Percentiles rank a stretch among this genome's conserved stretches.
These are phyloP conservation scores for Vidua macroura DNA, from an alignment of 2,113 vertebrate genomes.

Conservation along the genomic window DNA sequence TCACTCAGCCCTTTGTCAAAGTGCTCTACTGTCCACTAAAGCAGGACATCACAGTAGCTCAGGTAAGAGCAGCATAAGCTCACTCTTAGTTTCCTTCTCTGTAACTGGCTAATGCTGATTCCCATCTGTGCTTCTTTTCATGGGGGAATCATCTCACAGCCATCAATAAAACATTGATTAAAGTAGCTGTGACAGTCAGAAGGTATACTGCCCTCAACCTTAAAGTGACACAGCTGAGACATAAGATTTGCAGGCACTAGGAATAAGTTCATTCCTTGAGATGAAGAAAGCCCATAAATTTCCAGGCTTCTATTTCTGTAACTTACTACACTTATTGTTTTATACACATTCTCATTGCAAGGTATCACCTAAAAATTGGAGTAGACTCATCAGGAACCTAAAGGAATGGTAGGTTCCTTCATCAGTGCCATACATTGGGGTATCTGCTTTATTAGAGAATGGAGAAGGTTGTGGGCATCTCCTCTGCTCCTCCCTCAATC, in stretches of 20 bases:
- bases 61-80: neutral
- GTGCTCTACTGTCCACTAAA: neutral
- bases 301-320: neutral
- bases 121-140: neutral
- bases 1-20: neutral
- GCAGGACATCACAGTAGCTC: neutral
- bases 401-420: neutral
- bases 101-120: neutral
- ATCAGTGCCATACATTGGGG: fast-evolving
- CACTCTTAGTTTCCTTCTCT: neutral
- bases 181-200: neutral
- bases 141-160: neutral
- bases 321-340: neutral
- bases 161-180: neutral
- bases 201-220: neutral
- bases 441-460: neutral
- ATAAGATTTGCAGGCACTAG: fast-evolving
- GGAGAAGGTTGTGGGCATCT: neutral
- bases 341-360: neutral
- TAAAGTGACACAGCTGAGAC: neutral
- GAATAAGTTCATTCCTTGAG: neutral
- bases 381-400: neutral
- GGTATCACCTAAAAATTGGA: neutral
- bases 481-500: neutral
- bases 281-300: neutral